Base-by-base conservation (phyloP, 2,888 invertebrate species). In the Heterodera filipjevi region DNA sequence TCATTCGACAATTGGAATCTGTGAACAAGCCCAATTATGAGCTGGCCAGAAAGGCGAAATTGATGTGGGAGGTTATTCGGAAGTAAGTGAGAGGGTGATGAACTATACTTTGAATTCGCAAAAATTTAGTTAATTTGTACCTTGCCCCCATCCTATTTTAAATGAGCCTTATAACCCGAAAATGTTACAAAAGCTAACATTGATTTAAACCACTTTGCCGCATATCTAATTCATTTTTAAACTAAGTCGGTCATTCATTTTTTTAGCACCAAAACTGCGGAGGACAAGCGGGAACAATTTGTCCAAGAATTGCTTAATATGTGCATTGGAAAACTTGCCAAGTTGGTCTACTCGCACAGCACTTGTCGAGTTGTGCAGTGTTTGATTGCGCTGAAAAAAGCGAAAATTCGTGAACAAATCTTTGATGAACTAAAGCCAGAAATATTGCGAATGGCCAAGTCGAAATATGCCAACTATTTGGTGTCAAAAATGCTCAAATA, bases 281-380 rank as follows among this genome's bases (percentile, higher is more conserved):
- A 83, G 30, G 81, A 73, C 1, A 84, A 84, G 74, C 85, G 85
- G 49, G 85, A 86, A 71, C 81, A 84, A 35, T 75, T 74, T 30
- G 73, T 85, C 44, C 79, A 82, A 30, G 68, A 80, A 39, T 59
- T 84, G n/a, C 79, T 71, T 39, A 71, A 79, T 14, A 19, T 90
- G 78, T 89, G 91, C 19, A 86, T 89, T 82, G 91, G 91, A 27
- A 90, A 91, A 74, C 89, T 90, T 66, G 87, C 89, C 77, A 88
- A 90, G 86, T 81, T 90, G 46, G 85, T 89, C 53, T 88, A 86
- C 81, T 87, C 89, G 68, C 91, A 96, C 89, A 96, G 97, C 89
- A 93, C 95, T 66, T 94, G 94, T 6, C 91, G 96, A 85, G 93
- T 96, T 1, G 92, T 96, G 73, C 96, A 97, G 89, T 95, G 94